Conservation (phyloP, 1,140 invertebrate species). For the Drosophila orosa region DNA sequence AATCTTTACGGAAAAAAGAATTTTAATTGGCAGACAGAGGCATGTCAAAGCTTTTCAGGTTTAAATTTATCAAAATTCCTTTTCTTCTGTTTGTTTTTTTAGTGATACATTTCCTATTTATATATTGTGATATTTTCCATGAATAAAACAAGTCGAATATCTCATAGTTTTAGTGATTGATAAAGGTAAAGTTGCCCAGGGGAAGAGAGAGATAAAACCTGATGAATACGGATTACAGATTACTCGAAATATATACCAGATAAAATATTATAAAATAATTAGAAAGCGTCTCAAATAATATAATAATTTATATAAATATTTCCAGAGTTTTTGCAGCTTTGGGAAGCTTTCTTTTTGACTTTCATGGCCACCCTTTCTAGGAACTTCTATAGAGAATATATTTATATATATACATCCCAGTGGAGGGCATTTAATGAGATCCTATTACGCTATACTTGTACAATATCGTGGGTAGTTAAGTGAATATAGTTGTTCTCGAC, state of each 20-base stretch:
- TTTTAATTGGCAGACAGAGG: neutral
- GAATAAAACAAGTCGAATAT: no score
- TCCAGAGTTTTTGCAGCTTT: neutral
- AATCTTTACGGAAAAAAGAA: neutral
- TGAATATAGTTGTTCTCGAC: constrained; percentile 41
- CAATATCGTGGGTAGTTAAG: constrained; percentile 8
- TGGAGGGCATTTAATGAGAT: constrained; percentile 6
- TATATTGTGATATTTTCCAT: no score
- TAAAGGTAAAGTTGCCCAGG: no score
- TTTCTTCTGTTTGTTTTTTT: neutral
- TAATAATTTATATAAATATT: neutral
- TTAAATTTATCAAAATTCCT: neutral
- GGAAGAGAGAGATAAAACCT: no score
- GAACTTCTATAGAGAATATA: neutral
- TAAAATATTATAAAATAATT: no score
- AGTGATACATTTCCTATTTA: no score
- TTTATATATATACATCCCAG: neutral
- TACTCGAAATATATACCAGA: no score
- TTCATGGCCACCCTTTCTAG: neutral
- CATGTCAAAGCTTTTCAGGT: neutral
- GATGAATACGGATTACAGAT: no score
- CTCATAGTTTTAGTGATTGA: no score
- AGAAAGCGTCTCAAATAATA: neutral
- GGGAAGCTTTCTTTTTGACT: neutral
- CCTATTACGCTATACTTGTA: constrained; percentile 3